Base-by-base conservation (phyloP, 1,140 invertebrate species). In the Pseudomyrmex concolor region DNA sequence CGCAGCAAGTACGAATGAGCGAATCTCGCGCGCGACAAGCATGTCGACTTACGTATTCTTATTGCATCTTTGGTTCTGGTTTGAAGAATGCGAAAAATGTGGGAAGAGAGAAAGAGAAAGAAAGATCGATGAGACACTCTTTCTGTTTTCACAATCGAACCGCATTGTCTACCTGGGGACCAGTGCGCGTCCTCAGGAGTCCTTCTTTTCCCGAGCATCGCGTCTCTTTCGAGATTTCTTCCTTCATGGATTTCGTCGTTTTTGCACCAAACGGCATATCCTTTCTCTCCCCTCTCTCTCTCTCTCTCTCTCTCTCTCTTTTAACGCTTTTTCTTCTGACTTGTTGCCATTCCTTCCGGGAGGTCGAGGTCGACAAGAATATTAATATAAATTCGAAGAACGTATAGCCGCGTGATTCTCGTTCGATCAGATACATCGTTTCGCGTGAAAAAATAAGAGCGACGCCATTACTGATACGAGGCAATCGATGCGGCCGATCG, bases 41-140 rank as follows among this genome's bases (percentile, higher is more conserved):
- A 83, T 22, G 57, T 84, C 57, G 54, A 72, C 19, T 83, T 86
- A 84, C 85, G 90, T 89, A 89, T 90, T 91, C 89, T 89, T 90
- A 81, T 90, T 90, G 89, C 87, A 89, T 89, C 86, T 84, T 83
- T 88, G 87, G 86, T 86, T 87, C 89, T 86, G 34, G 34, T 34
- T 68, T 76, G 84, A 84, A 86, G 89, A 90, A 91, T 87, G 87
- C 89, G 90, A 91, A 91, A 92, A 91, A 92, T 91, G 90, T 88
- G 82, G 85, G 84, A 89, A 88, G 88, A 72, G 87, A 85, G 73
- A 78, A 73, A 83, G 82, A 84, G 25, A 60, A 73, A 68, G 48
- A 45, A 54, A 89, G 70, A 83, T 81, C 48, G 72, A 51, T 55
- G 13, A 54, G 45, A 62, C 48, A 60, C 74, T 76, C 72, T 84